Evolutionary conservation across 1,140 invertebrate species (phyloP).

Genomic region (Dinothrombium tinctorium): DNA sequence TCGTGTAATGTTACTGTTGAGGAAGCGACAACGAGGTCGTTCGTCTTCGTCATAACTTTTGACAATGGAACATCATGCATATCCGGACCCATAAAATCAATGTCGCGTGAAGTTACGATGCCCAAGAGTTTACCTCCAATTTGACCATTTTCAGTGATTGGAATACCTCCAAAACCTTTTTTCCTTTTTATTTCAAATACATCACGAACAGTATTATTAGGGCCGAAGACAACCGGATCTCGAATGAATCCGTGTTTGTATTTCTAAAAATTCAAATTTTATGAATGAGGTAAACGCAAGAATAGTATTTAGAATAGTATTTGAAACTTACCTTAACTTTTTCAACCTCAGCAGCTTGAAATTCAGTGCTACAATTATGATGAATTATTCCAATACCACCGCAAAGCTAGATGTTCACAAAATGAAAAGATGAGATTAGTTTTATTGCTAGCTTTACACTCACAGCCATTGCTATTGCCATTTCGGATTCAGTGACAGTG

Average conservation of each 20-base stretch:
- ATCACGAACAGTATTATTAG: constrained; percentile 55
- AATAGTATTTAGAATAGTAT: background rate
- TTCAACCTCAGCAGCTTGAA: constrained; percentile 83
- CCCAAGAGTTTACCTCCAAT: constrained; percentile 75
- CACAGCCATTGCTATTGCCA: constrained; percentile 99
- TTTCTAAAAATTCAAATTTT: constrained; percentile 19
- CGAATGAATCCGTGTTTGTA: constrained; percentile 98
- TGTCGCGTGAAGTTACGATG: constrained; percentile 92
- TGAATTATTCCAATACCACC: constrained; percentile 96
- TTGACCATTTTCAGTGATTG: constrained; percentile 80
- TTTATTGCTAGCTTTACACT: constrained; percentile 18
- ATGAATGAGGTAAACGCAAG: background rate
- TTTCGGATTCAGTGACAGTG: constrained; percentile 95
- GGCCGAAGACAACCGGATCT: constrained; percentile 76
- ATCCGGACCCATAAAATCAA: constrained; percentile 63
- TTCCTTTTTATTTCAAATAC: constrained; percentile 65
- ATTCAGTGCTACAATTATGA: constrained; percentile 83
- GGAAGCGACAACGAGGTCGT: constrained; percentile 63
- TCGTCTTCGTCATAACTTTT: constrained; percentile 64
- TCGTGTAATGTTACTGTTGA: constrained; percentile 68
- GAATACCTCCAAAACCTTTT: constrained; percentile 90
- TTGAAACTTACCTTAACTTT: constrained; percentile 70
- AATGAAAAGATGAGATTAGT: constrained; percentile 1
- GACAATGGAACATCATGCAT: constrained; percentile 26
- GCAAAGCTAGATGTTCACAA: constrained; percentile 36